Evolutionary conservation across 2,888 invertebrate species (phyloP), one percentile per base, ranked within the genome.

Genomic region (Drymonia ruficornis): DNA sequence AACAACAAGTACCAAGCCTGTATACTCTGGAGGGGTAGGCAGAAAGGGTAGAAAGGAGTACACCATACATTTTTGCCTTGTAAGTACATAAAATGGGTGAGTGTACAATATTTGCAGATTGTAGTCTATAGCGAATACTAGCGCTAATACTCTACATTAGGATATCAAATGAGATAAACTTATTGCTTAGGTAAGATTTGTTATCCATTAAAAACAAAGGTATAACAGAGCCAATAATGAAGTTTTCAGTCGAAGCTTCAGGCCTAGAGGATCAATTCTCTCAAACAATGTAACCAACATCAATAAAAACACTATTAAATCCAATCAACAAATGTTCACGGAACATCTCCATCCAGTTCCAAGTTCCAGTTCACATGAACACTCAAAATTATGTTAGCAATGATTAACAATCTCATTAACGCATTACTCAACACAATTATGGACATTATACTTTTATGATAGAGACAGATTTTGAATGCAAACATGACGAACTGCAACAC

Each of bases 381-480:
- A 47, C 16, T 18, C 16, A 47, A 47, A 47, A 47, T 47, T 16
- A 47, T 47, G 29, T 29, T 29, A 46, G 13, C 46, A 29, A 29
- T 23, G 19, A 45, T 9, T 31, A 34, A 47, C 9, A 18, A 40
- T 16, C 40, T 5, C 36, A 36, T 47, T 16, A 49, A 49, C 54
- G 13, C 45, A 40, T 19, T 23, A 53, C 45, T 48, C 40, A 29
- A 44, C 40, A 29, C 11, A 44, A 28, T n/a, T 44, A 34, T 50
- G 1, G 36, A 12, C 44, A 45, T 16, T 13, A 45, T 12, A 49
- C 54, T 55, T 60, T 60, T 56, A 62, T 48, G 50, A 53, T 47
- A 42, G 56, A 47, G 55, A 53, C 52, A 46, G 59, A 61, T 59
- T 56, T 63, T 36, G 52, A 40, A 34, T 67, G 62, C 53, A 52